Base-by-base conservation (phyloP, 2,113 vertebrate genomes). In the Merops nubicus region DNA sequence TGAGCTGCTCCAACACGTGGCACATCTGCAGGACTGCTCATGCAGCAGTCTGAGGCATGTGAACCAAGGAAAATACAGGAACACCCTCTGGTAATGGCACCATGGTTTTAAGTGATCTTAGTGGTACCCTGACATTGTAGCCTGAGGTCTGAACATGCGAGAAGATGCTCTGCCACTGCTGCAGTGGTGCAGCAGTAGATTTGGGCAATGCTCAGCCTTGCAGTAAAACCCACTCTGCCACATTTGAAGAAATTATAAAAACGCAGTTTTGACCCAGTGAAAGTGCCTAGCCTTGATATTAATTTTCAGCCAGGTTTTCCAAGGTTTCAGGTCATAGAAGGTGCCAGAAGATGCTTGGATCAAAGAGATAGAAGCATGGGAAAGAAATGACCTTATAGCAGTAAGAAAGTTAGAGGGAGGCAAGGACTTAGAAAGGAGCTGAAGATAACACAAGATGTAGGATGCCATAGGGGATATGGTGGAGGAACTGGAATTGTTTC, bases 1-100 rank as follows among this genome's bases (percentile, higher is more conserved):
- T 1, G 0, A 62, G 42, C 42, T 36, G 18, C 25, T 84, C 76
- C 76, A 43, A 34, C 21, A 57, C 1, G 2, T 0, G 0, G 16
- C 20, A 34, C 25, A 34, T 25, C 51, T 17, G 2, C 68, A 70
- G 34, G 34, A 40, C n/a, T 15, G n/a, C 11, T 92, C 48, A 53
- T 9, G 18, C 36, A 3, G 1, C 18, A 8, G 31, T 40, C 33
- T 21, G 72, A 47, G 43, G 8, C 36, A 53, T 28, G 3, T 6
- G 36, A 45, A 70, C 11, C 25, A 31, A 45, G 31, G 16, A 62
- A 64, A 57, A 77, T 29, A 42, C 54, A 59, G 68, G 26, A 89
- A 53, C 14, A 77, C 5, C 6, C 38, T 84, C 51, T 86, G 50
- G 22, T 33, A 29, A 50, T 33, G 60, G 64, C 59, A 81, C n/a